Evolutionary conservation across 2,113 vertebrate genomes (phyloP), one percentile per base, ranked within the genome.

Genomic region (Bubo bubo): DNA sequence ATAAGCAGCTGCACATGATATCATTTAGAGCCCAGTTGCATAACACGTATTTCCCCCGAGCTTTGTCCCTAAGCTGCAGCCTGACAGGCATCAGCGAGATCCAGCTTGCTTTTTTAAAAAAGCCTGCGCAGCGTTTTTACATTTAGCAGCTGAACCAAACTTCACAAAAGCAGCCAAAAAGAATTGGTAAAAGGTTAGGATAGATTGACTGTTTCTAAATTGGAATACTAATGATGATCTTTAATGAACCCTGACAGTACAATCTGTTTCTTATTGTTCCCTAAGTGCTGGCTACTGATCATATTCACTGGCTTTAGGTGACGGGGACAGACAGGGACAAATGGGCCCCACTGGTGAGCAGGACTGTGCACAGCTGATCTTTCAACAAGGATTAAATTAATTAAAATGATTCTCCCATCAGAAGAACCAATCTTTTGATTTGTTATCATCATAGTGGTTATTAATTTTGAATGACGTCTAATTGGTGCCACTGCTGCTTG

Each of bases 221-320:
- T 98, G 98, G 99, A 99, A 99, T 99, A 99, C 99, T 99, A 99
- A 99, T 99, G 99, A 99, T 99, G 98, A 98, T 98, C 98, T 98
- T 99, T 99, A 99, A 99, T 99, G 99, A 99, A 99, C 98, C 98
- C 99, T 99, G 99, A 99, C 99, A 99, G 99, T 98, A 99, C 99
- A 99, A 99, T 99, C 99, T 99, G 99, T 98, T 99, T 98, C 99
- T 99, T 98, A 99, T 99, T 99, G 99, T 99, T 98, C 98, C 98
- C 98, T 98, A 99, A 99, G 98, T 98, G 98, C 97, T 95, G 92
- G 98, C 98, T 98, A 98, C 98, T 98, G 98, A 97, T 98, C 98
- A 98, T 98, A 98, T 98, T 98, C 98, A 97, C 97, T 98, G 95
- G 94, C 92, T 97, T 97, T 96, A 92, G 98, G 97, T 97, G 97